A percentile compares a stretch with the other conserved stretches of the same genome.
Evolutionary conservation across 2,888 invertebrate species (phyloP).

Genomic region (Mesorhabditis sp.): DNA sequence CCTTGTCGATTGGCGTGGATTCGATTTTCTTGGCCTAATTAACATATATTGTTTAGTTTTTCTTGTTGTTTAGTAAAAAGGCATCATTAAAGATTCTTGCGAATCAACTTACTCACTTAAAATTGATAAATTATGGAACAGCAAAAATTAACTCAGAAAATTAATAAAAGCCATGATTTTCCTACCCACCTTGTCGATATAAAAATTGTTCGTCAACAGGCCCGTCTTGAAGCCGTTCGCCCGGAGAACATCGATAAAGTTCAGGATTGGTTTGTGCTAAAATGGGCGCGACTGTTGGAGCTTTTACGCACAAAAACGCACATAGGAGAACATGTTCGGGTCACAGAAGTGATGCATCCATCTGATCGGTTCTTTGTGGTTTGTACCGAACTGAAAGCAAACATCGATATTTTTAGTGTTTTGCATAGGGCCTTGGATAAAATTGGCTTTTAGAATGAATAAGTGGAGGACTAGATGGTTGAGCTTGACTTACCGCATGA

Average conservation of each 20-base stretch:
- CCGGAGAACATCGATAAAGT: slow-evolving; percentile 21
- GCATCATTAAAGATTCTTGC: no score
- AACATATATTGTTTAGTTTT: not conserved
- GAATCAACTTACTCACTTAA: no score
- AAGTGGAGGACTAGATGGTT: no score
- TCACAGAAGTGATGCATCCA: not conserved
- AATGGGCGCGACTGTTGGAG: slow-evolving; percentile 3
- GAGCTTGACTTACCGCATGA: slow-evolving; percentile 9
- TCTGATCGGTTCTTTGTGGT: not conserved
- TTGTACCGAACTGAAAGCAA: not conserved
- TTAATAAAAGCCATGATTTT: no score
- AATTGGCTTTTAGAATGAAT: not conserved
- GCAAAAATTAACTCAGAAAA: no score
- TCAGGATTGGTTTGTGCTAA: slow-evolving; percentile 14
- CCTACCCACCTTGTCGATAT: slow-evolving; percentile 22
- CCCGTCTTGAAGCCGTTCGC: slow-evolving; percentile 36
- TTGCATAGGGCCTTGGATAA: not conserved
- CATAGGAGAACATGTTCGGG: not conserved
- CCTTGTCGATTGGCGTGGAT: slow-evolving; percentile 23
- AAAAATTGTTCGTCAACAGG: slow-evolving; percentile 44
- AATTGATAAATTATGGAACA: no score
- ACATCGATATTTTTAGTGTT: no score
- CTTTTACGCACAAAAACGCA: not conserved
- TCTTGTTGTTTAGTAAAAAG: no score
- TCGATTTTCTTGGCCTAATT: slow-evolving; percentile 23